Evolutionary conservation across 1,140 invertebrate genomes (phyloP).

Genomic region (Trachymyrmex cornetzi): DNA sequence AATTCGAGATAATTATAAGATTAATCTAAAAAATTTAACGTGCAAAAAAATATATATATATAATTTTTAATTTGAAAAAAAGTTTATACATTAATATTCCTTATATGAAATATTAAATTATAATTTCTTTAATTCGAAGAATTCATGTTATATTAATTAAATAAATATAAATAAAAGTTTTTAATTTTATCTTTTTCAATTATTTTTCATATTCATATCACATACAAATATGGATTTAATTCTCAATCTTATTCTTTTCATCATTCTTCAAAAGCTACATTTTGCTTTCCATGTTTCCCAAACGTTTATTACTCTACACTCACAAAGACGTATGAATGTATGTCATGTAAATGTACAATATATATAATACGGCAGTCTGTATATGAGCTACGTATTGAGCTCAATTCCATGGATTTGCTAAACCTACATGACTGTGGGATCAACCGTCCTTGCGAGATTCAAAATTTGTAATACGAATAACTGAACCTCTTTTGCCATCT

Average conservation of each 20-base stretch:
- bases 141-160: not conserved
- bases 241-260: not conserved
- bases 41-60: not conserved
- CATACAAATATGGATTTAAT: not conserved
- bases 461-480: not conserved
- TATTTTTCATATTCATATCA: not conserved
- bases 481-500: slow-evolving; percentile 16
- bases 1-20: not conserved
- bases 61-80: slow-evolving; percentile 15
- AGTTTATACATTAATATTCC: slow-evolving; percentile 6
- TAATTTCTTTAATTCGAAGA: not conserved
- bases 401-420: not conserved
- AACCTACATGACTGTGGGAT: not conserved
- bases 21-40: not conserved
- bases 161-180: not conserved
- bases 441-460: not conserved
- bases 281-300: not conserved
- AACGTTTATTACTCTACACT: not conserved
- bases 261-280: not conserved
- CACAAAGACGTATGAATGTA: not conserved
- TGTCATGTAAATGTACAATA: not conserved
- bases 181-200: not conserved
- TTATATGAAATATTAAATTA: slow-evolving; percentile 18
- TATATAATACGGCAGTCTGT: not conserved
- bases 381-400: not conserved